Evolutionary conservation across 2,113 vertebrate genomes (phyloP).

Genomic region (Rattus rattus): DNA sequence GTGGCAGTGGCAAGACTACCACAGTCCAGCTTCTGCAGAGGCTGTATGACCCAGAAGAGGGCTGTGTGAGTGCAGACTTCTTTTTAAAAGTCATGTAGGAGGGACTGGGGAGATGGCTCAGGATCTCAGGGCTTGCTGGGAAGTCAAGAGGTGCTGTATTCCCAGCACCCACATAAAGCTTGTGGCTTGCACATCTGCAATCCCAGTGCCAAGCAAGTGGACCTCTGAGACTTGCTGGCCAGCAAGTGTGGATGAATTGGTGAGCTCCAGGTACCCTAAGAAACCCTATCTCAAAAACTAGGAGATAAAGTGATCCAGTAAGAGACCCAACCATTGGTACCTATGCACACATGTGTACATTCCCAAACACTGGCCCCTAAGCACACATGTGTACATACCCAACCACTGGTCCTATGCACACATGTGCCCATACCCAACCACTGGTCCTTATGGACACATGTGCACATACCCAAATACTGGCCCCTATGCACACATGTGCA

Average conservation of each 20-base stretch:
- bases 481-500: not conserved
- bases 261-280: not conserved
- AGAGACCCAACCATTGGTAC: not conserved
- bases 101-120: no score
- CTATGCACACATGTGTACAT: not conserved
- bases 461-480: not conserved
- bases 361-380: not conserved
- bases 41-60: conserved; percentile 78
- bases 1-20: conserved; percentile 81
- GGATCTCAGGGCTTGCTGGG: not conserved
- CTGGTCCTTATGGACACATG: not conserved
- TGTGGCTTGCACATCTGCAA: not conserved
- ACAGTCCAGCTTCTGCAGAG: conserved; percentile 81
- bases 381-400: not conserved
- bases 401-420: not conserved
- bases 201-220: no score
- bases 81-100: not conserved
- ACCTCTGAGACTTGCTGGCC: not conserved
- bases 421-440: not conserved
- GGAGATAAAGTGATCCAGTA: not conserved
- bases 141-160: not conserved
- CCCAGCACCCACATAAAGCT: not conserved
- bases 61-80: conserved; percentile 68
- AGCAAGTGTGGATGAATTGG: not conserved
- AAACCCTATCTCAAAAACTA: not conserved